Conservation (phyloP, 23 tunicate species). For the Ciona savignyi region DNA sequence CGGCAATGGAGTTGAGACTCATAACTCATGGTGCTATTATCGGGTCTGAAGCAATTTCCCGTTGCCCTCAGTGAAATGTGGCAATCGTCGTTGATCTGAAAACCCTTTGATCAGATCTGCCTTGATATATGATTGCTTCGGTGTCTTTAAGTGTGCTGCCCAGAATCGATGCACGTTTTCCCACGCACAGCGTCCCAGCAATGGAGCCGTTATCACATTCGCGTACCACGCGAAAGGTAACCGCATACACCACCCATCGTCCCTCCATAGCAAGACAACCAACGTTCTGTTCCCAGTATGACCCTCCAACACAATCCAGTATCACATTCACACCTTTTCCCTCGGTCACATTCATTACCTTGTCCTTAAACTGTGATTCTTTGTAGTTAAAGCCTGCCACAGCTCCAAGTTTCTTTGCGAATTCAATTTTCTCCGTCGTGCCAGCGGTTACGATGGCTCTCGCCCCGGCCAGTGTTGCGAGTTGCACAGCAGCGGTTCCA, state of each 20-base stretch:
- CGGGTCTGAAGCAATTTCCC: constrained; percentile 24
- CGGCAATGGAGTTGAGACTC: constrained; percentile 34
- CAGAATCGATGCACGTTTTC: constrained; percentile 53
- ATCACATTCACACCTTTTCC: constrained; percentile 71
- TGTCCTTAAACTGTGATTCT: constrained; percentile 47
- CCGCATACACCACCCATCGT: constrained; percentile 81
- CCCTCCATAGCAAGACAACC: constrained; percentile 73
- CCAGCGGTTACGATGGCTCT: constrained; percentile 72
- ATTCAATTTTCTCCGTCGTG: constrained; percentile 48
- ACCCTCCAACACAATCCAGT: constrained; percentile 92
- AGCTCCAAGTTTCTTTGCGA: constrained; percentile 70
- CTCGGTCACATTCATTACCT: constrained; percentile 31
- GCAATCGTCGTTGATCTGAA: constrained; percentile 40
- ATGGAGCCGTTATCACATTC: constrained; percentile 54
- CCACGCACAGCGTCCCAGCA: constrained; percentile 26
- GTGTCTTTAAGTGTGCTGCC: constrained; percentile 71
- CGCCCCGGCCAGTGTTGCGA: constrained; percentile 49
- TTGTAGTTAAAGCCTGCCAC: constrained; percentile 71
- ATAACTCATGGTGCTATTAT: constrained; percentile 48
- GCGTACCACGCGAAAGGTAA: constrained; percentile 77
- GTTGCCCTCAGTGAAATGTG: constrained; percentile 29
- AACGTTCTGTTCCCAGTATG: constrained; percentile 80
- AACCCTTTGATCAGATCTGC: constrained; percentile 58
- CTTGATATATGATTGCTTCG: constrained; percentile 75
- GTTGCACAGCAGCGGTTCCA: constrained; percentile 94